Evolutionary conservation across 2,113 vertebrate genomes (phyloP).

Genomic region (Passer montanus): DNA sequence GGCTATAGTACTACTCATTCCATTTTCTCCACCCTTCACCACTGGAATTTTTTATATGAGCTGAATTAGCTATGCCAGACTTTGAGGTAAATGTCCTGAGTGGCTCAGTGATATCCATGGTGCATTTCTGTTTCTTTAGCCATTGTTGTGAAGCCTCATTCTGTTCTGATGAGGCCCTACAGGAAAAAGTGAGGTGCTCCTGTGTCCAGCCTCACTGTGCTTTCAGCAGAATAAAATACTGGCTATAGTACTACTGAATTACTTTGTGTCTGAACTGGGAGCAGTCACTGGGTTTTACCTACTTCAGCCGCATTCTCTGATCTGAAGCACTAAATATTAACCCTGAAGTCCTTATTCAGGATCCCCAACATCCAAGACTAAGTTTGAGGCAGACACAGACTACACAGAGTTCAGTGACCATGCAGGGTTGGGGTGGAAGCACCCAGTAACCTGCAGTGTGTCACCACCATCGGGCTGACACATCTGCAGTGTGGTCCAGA

Average conservation of each 20-base stretch:
- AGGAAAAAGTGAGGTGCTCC: neutral
- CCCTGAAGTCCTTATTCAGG: neutral
- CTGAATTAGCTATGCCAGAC: neutral
- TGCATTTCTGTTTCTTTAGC: neutral
- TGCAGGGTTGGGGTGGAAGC: neutral
- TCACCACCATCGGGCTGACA: neutral
- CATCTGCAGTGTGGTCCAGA: neutral
- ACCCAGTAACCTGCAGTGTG: neutral
- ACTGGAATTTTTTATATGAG: constrained; percentile 17
- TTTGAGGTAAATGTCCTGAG: neutral
- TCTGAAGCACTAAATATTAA: neutral
- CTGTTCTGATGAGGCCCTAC: neutral
- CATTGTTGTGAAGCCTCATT: neutral
- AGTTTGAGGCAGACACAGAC: neutral
- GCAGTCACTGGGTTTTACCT: neutral
- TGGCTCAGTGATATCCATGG: neutral
- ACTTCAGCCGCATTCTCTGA: neutral
- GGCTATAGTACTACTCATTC: neutral
- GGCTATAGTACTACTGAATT: neutral
- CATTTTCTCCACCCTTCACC: neutral
- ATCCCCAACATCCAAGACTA: neutral
- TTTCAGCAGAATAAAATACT: neutral
- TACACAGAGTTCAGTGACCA: rapidly evolving
- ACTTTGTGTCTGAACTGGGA: neutral
- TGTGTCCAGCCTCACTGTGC: neutral